phyloP scores from a whole-genome alignment of 2,888 invertebrate genomes.

The Caenorhabditis sinica region DNA sequence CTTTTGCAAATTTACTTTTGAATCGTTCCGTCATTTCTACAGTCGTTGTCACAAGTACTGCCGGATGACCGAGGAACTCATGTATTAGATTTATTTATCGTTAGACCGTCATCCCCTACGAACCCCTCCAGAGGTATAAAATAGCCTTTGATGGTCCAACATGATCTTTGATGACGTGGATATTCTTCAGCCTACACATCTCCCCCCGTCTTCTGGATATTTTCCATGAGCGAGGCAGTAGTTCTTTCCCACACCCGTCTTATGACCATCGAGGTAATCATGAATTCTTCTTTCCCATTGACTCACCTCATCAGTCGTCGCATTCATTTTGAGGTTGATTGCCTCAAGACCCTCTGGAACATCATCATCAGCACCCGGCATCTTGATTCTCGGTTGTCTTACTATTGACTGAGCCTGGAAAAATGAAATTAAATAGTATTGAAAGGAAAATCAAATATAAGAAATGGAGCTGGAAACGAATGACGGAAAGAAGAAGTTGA shows the following conservation, averaged over 20 bases:
- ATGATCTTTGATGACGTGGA: constrained; percentile 4
- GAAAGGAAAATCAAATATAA: constrained; percentile 13
- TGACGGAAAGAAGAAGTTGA: constrained; percentile 20
- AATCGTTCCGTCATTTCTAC: too few species aligned
- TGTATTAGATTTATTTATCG: too few species aligned
- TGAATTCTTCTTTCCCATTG: constrained; percentile 38
- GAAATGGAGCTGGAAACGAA: constrained; percentile 1
- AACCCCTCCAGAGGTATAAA: background rate
- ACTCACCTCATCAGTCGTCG: constrained; percentile 82
- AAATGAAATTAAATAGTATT: constrained; percentile 1
- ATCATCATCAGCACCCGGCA: constrained; percentile 73
- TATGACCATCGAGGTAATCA: constrained; percentile 47
- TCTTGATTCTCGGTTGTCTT: constrained; percentile 30
- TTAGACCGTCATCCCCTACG: too few species aligned
- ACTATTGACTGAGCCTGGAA: constrained; percentile 29
- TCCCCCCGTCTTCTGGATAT: background rate
- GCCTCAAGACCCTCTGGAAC: constrained; percentile 82
- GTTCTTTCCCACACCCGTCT: constrained; percentile 39
- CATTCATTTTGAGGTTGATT: constrained; percentile 83
- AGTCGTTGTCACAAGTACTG: too few species aligned
- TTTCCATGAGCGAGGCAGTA: background rate
- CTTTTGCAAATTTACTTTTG: too few species aligned
- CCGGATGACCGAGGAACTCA: too few species aligned
- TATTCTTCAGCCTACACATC: background rate
- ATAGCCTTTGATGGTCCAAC: background rate